Evolutionary conservation across 2,113 vertebrate species (phyloP).

Genomic region (Trematomus loennbergii): DNA sequence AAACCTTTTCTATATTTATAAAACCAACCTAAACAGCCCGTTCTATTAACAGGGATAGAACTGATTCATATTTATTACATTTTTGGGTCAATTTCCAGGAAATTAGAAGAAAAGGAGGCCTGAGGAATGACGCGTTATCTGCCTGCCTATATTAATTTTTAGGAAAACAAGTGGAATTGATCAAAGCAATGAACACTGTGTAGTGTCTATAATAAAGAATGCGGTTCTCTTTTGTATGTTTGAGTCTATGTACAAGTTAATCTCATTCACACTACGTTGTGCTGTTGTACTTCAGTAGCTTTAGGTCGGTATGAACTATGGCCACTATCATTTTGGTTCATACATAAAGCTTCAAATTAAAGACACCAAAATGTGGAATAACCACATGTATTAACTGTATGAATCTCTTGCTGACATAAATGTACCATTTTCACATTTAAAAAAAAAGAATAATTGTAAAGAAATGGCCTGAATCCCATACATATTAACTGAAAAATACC

Average conservation of each 20-base stretch:
- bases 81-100: neutral
- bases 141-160: neutral
- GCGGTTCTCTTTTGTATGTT: neutral
- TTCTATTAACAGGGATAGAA: neutral
- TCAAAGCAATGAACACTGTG: neutral
- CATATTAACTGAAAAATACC: neutral
- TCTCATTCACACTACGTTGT: too few species aligned
- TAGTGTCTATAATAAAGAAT: neutral
- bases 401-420: slow-evolving; percentile 1
- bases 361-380: too few species aligned
- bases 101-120: neutral
- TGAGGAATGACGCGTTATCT: neutral
- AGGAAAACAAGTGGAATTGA: neutral
- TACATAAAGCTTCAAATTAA: too few species aligned
- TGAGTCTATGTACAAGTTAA: neutral
- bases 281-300: too few species aligned
- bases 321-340: too few species aligned
- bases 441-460: neutral
- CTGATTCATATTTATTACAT: neutral
- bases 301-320: too few species aligned
- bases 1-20: neutral
- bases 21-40: neutral
- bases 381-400: neutral
- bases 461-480: neutral
- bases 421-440: neutral